Conservation (phyloP, 2,113 vertebrate genomes). For the Gavia stellata region DNA sequence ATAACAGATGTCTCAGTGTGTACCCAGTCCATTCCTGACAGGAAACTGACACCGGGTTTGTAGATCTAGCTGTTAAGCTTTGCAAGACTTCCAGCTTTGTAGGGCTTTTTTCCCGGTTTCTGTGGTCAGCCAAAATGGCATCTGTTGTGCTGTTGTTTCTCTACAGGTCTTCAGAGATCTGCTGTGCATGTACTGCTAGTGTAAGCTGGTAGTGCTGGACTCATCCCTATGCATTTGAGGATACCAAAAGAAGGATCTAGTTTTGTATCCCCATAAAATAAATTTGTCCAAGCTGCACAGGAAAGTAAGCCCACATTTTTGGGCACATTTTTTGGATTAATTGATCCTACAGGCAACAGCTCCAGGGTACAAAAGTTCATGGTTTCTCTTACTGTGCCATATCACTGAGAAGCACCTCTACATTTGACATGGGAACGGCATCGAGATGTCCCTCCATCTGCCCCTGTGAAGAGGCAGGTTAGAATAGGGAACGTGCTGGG, state of each 20-base stretch:
- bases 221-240: background rate
- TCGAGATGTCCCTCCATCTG: fast-evolving
- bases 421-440: background rate
- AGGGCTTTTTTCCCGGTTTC: background rate
- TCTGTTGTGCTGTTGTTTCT: background rate
- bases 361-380: background rate
- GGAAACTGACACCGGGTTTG: background rate
- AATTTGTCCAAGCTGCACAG: background rate
- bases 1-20: background rate
- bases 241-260: background rate
- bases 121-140: background rate
- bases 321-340: background rate
- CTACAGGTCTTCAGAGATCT: background rate
- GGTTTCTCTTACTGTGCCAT: background rate
- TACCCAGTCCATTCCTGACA: background rate
- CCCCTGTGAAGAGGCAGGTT: background rate
- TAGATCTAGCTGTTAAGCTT: background rate
- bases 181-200: background rate
- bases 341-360: background rate
- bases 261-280: background rate
- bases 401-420: background rate
- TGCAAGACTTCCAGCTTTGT: background rate
- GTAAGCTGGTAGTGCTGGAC: background rate
- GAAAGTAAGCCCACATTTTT: background rate
- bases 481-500: fast-evolving